phyloP scores from a whole-genome alignment of 2,113 vertebrate genomes.

The Corythornis cristatus region DNA sequence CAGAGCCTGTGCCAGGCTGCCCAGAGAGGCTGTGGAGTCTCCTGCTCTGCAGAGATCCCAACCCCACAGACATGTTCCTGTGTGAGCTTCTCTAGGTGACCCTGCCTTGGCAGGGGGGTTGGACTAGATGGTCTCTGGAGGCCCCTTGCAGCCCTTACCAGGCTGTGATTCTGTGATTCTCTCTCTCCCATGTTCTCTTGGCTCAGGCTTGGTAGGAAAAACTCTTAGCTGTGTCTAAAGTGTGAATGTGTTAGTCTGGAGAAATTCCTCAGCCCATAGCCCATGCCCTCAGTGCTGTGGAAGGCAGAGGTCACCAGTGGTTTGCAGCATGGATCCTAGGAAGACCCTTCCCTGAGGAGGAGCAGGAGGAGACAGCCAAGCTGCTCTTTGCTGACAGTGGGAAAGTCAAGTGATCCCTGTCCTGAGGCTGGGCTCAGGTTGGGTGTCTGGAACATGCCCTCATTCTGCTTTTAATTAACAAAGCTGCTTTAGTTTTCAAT shows the following conservation, averaged over 20 bases:
- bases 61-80: too few relatives aligned
- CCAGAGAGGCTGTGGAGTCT: too few relatives aligned
- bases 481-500: slow-evolving; percentile 55
- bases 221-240: not conserved
- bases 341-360: not conserved
- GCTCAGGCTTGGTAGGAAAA: not conserved
- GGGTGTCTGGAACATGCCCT: not conserved
- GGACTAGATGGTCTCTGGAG: too few relatives aligned
- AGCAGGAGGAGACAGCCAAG: not conserved
- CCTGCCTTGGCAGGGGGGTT: too few relatives aligned
- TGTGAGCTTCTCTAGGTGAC: too few relatives aligned
- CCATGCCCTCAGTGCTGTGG: not conserved
- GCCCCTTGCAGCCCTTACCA: too few relatives aligned
- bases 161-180: too few relatives aligned
- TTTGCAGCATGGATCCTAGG: not conserved
- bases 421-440: not conserved
- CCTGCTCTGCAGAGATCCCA: too few relatives aligned
- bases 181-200: not conserved
- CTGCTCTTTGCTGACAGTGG: not conserved
- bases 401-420: not conserved
- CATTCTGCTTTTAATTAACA: slow-evolving; percentile 56
- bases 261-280: not conserved
- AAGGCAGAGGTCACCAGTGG: not conserved
- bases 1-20: too few relatives aligned
- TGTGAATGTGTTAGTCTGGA: not conserved